A percentile compares a stretch with the other conserved stretches of the same genome.
phyloP scores from a whole-genome alignment of 2,888 invertebrate species.

The Uloborus plumipes region DNA sequence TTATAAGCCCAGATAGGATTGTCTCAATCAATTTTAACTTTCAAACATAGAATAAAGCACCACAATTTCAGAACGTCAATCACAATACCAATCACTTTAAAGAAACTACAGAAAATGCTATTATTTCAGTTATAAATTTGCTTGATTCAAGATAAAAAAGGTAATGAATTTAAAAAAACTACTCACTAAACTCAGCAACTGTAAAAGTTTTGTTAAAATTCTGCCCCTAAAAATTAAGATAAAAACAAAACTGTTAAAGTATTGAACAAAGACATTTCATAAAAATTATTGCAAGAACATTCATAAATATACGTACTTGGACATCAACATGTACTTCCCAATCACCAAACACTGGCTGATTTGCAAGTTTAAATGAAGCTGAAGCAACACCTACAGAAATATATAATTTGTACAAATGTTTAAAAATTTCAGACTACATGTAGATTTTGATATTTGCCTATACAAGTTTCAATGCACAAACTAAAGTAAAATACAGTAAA shows the following conservation, averaged over 20 bases:
- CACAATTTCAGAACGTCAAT: no score
- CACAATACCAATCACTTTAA: not conserved
- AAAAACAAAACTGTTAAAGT: not conserved
- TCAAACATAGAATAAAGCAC: no score
- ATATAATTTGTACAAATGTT: no score
- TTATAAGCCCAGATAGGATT: no score
- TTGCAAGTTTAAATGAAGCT: conserved; percentile 69
- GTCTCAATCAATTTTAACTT: no score
- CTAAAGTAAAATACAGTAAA: no score
- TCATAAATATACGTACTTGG: conserved; percentile 61
- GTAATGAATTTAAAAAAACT: conserved; percentile 6
- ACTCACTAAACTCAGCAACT: conserved; percentile 67
- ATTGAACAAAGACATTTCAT: not conserved
- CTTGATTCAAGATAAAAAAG: not conserved
- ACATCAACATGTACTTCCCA: conserved; percentile 70
- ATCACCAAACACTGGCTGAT: conserved; percentile 71
- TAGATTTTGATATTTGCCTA: no score
- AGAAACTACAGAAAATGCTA: not conserved
- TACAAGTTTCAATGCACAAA: no score
- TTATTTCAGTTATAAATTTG: not conserved
- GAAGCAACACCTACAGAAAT: conserved; percentile 68
- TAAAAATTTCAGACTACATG: no score
- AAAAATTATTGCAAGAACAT: not conserved
- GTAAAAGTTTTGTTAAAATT: conserved; percentile 65
- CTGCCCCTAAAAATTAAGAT: conserved; percentile 40